These are phyloP conservation scores for Icerya purchasi DNA, from an alignment of 2,888 invertebrate species.

Conservation along the genomic window DNA sequence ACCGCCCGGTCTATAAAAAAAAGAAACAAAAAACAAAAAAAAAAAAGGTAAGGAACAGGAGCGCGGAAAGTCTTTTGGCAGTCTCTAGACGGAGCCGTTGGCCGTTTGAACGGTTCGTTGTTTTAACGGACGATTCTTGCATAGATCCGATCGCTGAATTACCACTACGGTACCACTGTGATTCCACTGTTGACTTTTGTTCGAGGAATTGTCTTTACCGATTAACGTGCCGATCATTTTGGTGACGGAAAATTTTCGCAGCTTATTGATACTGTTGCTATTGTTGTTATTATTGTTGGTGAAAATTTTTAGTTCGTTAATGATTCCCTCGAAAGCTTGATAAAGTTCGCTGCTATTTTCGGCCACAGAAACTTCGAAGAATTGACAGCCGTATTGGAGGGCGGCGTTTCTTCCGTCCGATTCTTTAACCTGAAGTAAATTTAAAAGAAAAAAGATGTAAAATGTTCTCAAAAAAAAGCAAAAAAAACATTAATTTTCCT, in stretches of 20 bases:
- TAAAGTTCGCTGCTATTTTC: slow-evolving; percentile 54
- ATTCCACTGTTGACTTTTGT: slow-evolving; percentile 28
- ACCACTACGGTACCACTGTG: slow-evolving; percentile 36
- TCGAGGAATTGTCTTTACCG: slow-evolving; percentile 27
- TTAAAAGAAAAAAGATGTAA: not conserved
- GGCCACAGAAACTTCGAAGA: slow-evolving; percentile 61
- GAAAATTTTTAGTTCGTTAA: slow-evolving; percentile 38
- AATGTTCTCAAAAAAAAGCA: no score
- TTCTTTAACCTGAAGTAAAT: slow-evolving; percentile 40
- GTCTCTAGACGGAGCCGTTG: not conserved
- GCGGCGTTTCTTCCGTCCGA: slow-evolving; percentile 46
- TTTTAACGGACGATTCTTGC: slow-evolving; percentile 26
- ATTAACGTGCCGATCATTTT: slow-evolving; percentile 59
- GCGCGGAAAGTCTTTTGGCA: not conserved
- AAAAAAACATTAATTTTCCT: no score
- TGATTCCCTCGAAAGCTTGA: slow-evolving; percentile 44
- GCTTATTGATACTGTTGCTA: slow-evolving; percentile 31
- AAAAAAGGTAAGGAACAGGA: not conserved
- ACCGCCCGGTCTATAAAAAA: no score
- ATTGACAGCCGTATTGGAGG: slow-evolving; percentile 43
- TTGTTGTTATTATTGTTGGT: slow-evolving; percentile 25
- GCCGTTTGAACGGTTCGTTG: not conserved
- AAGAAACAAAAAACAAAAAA: no score
- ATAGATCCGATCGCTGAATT: slow-evolving; percentile 36
- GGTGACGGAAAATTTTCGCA: slow-evolving; percentile 51